Percentiles rank a stretch among this genome's conserved stretches.
Evolutionary conservation across 2,113 vertebrate species (phyloP).

Genomic region (Crotalus helleri): DNA sequence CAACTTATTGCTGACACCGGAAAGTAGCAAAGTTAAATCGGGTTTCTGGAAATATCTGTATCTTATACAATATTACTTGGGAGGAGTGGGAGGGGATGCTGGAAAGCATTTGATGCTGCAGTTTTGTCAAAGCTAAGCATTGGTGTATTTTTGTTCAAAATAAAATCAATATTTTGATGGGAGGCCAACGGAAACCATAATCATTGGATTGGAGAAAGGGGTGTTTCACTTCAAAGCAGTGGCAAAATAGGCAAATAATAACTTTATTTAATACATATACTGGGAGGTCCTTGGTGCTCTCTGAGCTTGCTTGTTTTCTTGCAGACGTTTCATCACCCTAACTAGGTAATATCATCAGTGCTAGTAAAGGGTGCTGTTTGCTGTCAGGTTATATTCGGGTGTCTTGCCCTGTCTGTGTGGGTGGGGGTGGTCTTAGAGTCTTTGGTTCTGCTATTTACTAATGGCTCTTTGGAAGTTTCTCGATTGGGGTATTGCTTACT

Average conservation of each 20-base stretch:
- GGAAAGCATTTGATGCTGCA: not conserved
- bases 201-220: not conserved
- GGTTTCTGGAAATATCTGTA: conserved; percentile 58
- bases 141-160: not conserved
- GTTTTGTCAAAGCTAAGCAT: not conserved
- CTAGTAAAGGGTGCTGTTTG: too few species aligned
- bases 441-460: too few species aligned
- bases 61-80: conserved; percentile 17
- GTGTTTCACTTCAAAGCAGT: not conserved
- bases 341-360: too few species aligned
- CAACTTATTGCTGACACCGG: conserved; percentile 54
- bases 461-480: too few species aligned
- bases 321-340: too few species aligned
- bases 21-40: conserved; percentile 64
- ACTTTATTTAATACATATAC: not conserved
- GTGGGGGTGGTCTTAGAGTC: too few species aligned
- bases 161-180: not conserved
- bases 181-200: not conserved
- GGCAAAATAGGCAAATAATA: not conserved
- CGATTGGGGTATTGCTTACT: too few species aligned
- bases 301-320: too few species aligned
- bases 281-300: too few species aligned
- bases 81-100: not conserved
- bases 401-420: too few species aligned
- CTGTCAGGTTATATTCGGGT: too few species aligned